These are phyloP conservation scores for Spondyliosoma cantharus DNA, from an alignment of 2,797 vertebrate genomes.

Conservation along the genomic window DNA sequence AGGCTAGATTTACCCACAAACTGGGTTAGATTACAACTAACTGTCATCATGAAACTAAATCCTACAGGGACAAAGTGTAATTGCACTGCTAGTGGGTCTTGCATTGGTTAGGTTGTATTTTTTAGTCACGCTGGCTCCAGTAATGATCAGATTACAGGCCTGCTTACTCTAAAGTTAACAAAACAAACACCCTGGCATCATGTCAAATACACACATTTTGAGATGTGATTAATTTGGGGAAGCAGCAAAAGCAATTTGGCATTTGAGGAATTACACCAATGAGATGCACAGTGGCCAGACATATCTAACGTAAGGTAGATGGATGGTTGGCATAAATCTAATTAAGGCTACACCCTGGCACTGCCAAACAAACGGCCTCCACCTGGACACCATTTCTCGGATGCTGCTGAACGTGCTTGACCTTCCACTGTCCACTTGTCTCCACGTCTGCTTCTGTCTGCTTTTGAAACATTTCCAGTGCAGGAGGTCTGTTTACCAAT, in stretches of 20 bases:
- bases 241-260: slow-evolving; percentile 27
- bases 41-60: slow-evolving; percentile 62
- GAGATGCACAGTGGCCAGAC: slow-evolving; percentile 23
- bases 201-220: slow-evolving; percentile 47
- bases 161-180: slow-evolving; percentile 42
- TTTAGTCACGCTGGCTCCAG: slow-evolving; percentile 51
- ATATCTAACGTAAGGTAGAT: slow-evolving; percentile 45
- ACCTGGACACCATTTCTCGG: slow-evolving; percentile 58
- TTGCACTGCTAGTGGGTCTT: slow-evolving; percentile 33
- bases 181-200: slow-evolving; percentile 53
- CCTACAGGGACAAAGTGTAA: slow-evolving; percentile 31
- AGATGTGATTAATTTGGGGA: no score
- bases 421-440: slow-evolving; percentile 42
- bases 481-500: slow-evolving; percentile 15
- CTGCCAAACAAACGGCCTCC: slow-evolving; percentile 50
- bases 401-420: slow-evolving; percentile 42
- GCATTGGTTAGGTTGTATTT: slow-evolving; percentile 55
- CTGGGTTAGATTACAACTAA: slow-evolving; percentile 57
- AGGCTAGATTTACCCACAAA: slow-evolving; percentile 50
- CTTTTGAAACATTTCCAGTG: slow-evolving; percentile 38
- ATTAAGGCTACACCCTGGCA: slow-evolving; percentile 56
- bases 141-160: slow-evolving; percentile 63
- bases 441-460: slow-evolving; percentile 23
- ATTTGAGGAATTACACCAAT: slow-evolving; percentile 40
- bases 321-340: slow-evolving; percentile 55